Percentiles rank a stretch among this genome's conserved stretches.
phyloP scores from a whole-genome alignment of 2,797 vertebrate genomes.

The Balearica regulorum region DNA sequence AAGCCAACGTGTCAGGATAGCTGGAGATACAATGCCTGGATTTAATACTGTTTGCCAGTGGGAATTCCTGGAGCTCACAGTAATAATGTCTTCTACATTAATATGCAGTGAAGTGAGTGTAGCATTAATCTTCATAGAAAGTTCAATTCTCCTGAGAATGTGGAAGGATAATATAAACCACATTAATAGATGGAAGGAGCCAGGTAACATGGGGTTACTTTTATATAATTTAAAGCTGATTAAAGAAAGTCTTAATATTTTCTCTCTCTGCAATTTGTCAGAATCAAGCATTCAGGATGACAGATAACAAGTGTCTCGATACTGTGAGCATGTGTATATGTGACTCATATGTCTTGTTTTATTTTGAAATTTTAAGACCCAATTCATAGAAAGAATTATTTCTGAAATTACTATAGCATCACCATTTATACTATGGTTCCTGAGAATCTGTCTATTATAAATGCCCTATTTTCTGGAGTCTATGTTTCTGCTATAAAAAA shows the following conservation, averaged over 20 bases:
- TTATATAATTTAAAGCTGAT: neutral
- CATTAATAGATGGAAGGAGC: slow-evolving; percentile 27
- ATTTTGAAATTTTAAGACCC: neutral
- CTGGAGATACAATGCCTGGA: neutral
- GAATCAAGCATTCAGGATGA: neutral
- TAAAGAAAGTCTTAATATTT: slow-evolving; percentile 14
- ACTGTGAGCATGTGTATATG: neutral
- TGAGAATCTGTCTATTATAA: neutral
- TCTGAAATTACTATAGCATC: neutral
- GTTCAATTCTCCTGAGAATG: slow-evolving; percentile 31
- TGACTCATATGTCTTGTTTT: neutral
- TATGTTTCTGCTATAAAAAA: neutral
- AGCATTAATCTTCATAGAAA: slow-evolving; percentile 64
- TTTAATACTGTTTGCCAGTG: slow-evolving; percentile 47
- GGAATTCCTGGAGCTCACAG: slow-evolving; percentile 49
- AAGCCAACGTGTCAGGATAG: neutral
- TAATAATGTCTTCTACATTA: slow-evolving; percentile 56
- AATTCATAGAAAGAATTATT: neutral
- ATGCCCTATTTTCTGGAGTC: neutral
- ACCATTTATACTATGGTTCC: neutral
- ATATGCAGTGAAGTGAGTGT: slow-evolving; percentile 52
- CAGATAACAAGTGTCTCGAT: neutral
- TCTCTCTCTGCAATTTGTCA: slow-evolving; percentile 10
- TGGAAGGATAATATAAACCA: slow-evolving; percentile 11
- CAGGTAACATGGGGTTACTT: neutral